Conservation (phyloP, 2,113 vertebrate species). For the Micronisus gabar region DNA sequence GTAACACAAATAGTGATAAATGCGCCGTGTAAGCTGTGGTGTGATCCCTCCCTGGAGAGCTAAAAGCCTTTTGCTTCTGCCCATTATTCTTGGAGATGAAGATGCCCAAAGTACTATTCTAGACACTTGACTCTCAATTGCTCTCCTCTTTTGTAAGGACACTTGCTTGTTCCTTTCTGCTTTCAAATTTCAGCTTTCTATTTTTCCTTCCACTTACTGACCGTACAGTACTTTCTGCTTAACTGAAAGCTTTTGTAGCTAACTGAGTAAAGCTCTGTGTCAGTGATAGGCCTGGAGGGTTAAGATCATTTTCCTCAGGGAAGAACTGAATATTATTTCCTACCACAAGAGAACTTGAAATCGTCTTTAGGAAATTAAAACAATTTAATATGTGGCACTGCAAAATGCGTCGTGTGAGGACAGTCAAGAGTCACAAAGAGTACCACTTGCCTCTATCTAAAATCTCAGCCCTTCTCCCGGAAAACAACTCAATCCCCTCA, state of each 20-base stretch:
- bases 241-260: constrained; percentile 23
- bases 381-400: neutral
- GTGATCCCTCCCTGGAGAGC: neutral
- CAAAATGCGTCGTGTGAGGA: neutral
- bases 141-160: neutral
- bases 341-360: neutral
- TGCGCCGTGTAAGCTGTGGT: neutral
- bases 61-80: neutral
- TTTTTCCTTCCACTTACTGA: constrained; percentile 18
- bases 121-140: neutral
- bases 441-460: neutral
- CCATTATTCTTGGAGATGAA: neutral
- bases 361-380: constrained; percentile 1
- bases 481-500: neutral
- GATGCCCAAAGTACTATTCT: neutral
- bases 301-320: neutral
- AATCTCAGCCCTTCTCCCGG: neutral
- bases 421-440: neutral
- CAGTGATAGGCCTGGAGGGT: neutral
- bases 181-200: constrained; percentile 10
- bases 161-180: neutral
- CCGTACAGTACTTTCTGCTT: neutral
- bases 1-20: neutral
- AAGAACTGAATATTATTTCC: neutral
- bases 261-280: neutral